These are phyloP conservation scores for Octomys mimax DNA, from an alignment of 2,797 vertebrate genomes.

Conservation along the genomic window DNA sequence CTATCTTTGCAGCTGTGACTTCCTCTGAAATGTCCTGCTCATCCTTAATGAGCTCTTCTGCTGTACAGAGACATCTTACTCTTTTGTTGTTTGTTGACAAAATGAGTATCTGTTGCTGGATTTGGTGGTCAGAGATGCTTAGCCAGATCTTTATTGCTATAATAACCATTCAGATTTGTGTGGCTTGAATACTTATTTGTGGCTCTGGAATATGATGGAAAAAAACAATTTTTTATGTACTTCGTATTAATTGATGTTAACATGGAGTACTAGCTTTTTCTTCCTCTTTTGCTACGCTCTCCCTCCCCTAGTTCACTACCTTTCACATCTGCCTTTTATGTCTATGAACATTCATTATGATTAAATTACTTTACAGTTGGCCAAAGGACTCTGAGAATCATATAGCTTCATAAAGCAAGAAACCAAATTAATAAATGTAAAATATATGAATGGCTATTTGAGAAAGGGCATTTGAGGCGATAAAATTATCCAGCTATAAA, in stretches of 20 bases:
- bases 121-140: background rate
- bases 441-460: conserved; percentile 9
- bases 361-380: conserved; percentile 39
- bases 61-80: background rate
- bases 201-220: conserved; percentile 54
- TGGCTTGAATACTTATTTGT: conserved; percentile 54
- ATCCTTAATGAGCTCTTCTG: background rate
- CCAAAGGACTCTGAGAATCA: conserved; percentile 28
- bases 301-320: background rate
- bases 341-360: background rate
- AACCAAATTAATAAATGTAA: conserved; percentile 55
- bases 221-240: conserved; percentile 14
- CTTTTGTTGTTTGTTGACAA: conserved; percentile 45
- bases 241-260: conserved; percentile 20
- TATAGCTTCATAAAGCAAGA: conserved; percentile 46
- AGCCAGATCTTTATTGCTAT: conserved; percentile 38
- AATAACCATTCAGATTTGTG: conserved; percentile 47
- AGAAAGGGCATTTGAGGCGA: conserved; percentile 46
- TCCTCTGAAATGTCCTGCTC: background rate
- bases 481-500: conserved; percentile 61
- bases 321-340: conserved; percentile 44
- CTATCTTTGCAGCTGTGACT: background rate
- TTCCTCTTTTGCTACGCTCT: background rate
- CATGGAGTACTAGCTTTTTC: background rate
- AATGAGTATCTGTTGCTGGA: background rate